Evolutionary conservation across 2,113 vertebrate species (phyloP).

Genomic region (rabbit (Oryctolagus cuniculus)): DNA sequence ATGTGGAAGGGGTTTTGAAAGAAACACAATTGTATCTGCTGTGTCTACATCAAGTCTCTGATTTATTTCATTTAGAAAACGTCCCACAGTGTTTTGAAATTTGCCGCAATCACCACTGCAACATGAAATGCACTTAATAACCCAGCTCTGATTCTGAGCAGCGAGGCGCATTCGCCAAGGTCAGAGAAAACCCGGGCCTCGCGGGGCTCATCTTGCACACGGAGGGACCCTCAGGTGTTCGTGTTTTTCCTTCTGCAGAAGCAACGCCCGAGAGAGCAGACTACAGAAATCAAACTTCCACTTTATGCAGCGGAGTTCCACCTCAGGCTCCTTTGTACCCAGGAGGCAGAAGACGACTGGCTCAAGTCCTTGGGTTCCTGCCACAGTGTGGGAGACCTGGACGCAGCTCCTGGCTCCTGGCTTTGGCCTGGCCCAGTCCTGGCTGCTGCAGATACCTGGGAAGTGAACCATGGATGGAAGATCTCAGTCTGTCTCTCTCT

Average conservation of each 20-base stretch:
- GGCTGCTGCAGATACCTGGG: too few species aligned
- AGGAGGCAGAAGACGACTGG: too few species aligned
- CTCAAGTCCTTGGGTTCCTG: too few species aligned
- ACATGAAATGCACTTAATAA: neutral
- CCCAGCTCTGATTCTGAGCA: neutral
- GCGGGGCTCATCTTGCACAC: neutral
- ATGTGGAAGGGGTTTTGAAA: fast-evolving
- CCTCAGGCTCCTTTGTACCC: too few species aligned
- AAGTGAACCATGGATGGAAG: too few species aligned
- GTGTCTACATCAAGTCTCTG: neutral
- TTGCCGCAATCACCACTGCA: neutral
- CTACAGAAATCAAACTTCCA: neutral
- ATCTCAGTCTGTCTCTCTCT: too few species aligned
- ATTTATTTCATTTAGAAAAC: neutral
- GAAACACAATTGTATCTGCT: neutral
- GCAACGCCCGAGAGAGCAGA: neutral
- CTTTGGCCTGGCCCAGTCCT: too few species aligned
- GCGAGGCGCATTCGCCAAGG: neutral
- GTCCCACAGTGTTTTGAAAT: neutral
- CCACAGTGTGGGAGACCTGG: too few species aligned
- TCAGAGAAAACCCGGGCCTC: neutral
- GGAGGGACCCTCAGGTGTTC: neutral
- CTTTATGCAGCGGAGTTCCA: too few species aligned
- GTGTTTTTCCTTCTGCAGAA: neutral
- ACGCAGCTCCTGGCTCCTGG: too few species aligned